Evolutionary conservation across 2,888 invertebrate species (phyloP), one percentile per base, ranked within the genome.

Genomic region (Synanthedon vespiformis): DNA sequence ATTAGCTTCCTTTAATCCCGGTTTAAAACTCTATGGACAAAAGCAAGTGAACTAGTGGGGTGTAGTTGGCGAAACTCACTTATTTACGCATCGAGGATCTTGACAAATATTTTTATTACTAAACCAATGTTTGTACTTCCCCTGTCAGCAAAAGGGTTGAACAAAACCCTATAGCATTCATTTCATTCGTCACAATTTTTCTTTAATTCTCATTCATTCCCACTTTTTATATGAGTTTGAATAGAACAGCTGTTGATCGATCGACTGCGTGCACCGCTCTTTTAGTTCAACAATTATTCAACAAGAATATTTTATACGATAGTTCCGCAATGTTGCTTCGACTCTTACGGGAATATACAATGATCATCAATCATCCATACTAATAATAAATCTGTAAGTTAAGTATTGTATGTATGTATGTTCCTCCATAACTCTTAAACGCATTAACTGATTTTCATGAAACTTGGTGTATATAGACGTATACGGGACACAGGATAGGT

Each of bases 101-200:
- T 68, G 65, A 76, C 81, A 83, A 86, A 87, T 86, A 84, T 86
- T 87, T 85, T 84, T 82, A 83, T 84, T 81, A 83, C 81, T 77
- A 75, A 77, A 79, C 80, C 77, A 84, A 86, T 84, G 84, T 87
- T 85, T 84, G 77, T 75, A 64, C 68, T 74, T 73, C 76, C 73
- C 77, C 80, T 74, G 75, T 76, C 80, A 76, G 75, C 74, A 77
- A 22, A 22, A 76, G 81, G 71, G 82, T 80, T 73, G 71, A 68
- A 73, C 72, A 74, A 74, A 74, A 69, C 72, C 72, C n/a, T n/a
- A 68, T 34, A 10, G 66, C 72, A 74, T 77, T 78, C 75, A 77
- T 70, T 65, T 78, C 75, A 77, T 70, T 65, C 70, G 68, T 72
- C 68, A 34, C 34, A 34, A 74, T 72, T 70, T 75, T 74, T 74